Evolutionary conservation across 1,140 invertebrate genomes (phyloP), one percentile per base, ranked within the genome.

Genomic region (Coenobita brevimanus): DNA sequence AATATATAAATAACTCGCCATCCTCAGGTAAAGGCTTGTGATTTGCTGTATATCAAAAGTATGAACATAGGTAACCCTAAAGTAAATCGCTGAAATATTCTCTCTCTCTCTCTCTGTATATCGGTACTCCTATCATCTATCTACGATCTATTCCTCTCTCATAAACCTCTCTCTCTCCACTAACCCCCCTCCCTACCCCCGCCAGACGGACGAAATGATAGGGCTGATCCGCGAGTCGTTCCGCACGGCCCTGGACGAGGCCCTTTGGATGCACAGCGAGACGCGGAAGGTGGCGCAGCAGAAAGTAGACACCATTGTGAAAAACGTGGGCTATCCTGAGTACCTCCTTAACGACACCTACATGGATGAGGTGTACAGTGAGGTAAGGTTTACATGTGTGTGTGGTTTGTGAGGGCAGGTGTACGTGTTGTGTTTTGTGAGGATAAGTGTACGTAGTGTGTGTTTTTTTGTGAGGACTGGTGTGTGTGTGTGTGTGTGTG

Each of bases 251-350:
- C 91, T 98, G 0, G 93, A 94, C 24, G 93, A 95, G 73, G 95
- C 95, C 0, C 93, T 94, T 27, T 99, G 98, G 98, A 95, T 99
- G 92, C 96, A 98, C 89, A 92, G 94, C 27, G 94, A 95, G 41
- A 98, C 97, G 0, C 96, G 96, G 90, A 92, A 93, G 41, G 93
- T 96, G 60, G 97, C 97, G 2, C 94, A 94, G 13, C 94, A 96
- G 91, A 99, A 99, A 94, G 95, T 96, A 21, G 94, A 96, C 67
- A 93, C 95, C 0, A 97, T 99, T 95, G 94, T 95, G 89, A 93
- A 98, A 30, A 95, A 96, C 92, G 97, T 99, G 90, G 97, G 97
- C 0, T 98, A 97, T 92, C 97, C 97, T 0, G 95, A 97, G 92
- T 97, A 96, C 89, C 96, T 98, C 88, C 92, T 97, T 21, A 95